Conservation (phyloP, 1,140 invertebrate genomes). For the Thaumetopoea pityocampa region DNA sequence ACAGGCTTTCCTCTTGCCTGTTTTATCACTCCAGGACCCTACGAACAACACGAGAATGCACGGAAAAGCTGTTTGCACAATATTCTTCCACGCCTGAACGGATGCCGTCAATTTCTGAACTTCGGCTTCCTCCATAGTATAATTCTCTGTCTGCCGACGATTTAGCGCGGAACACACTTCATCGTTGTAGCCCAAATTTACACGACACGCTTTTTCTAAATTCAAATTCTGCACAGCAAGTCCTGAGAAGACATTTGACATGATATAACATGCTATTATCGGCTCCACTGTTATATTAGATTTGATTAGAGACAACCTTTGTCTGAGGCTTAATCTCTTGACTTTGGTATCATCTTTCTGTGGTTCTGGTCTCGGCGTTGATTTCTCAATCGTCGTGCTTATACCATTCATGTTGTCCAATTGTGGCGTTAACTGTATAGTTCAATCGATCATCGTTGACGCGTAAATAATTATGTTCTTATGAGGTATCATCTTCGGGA, state of each 20-base stretch:
- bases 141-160: constrained; percentile 66
- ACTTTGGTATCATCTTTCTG: constrained; percentile 39
- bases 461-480: no score
- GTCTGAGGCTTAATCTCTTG: constrained; percentile 41
- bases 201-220: constrained; percentile 79
- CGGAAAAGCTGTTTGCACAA: constrained; percentile 64
- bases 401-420: constrained; percentile 58
- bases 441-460: constrained; percentile 35
- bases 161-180: constrained; percentile 77
- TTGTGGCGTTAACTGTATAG: constrained; percentile 16
- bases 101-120: constrained; percentile 77
- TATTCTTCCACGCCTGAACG: constrained; percentile 74
- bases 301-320: constrained; percentile 57
- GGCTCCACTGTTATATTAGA: constrained; percentile 78
- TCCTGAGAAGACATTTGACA: constrained; percentile 77
- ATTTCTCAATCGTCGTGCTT: constrained; percentile 45
- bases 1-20: constrained; percentile 76
- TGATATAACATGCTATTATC: constrained; percentile 77
- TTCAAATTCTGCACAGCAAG: constrained; percentile 78
- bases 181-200: constrained; percentile 76
- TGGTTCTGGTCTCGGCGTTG: constrained; percentile 31
- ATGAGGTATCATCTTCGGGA: constrained; percentile 12
- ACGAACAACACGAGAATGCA: constrained; percentile 76
- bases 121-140: constrained; percentile 71
- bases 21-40: constrained; percentile 78